phyloP scores from a whole-genome alignment of 2,797 vertebrate genomes.

The Fundulus diaphanus region DNA sequence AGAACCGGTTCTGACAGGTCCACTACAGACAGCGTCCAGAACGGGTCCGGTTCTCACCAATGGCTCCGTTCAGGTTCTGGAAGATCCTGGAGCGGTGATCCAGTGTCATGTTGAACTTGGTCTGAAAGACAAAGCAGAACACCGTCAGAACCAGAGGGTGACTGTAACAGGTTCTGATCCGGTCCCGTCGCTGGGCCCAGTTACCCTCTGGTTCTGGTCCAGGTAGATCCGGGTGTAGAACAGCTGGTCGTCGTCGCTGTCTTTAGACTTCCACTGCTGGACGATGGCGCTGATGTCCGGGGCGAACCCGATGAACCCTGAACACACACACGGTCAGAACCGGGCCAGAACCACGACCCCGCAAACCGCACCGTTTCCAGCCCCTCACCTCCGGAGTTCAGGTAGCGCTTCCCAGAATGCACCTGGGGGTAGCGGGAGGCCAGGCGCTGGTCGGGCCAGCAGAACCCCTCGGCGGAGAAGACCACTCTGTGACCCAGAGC shows the following conservation, averaged over 20 bases:
- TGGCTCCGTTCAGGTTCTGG: slow-evolving; percentile 91
- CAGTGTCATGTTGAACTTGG: slow-evolving; percentile 85
- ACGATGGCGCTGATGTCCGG: slow-evolving; percentile 79
- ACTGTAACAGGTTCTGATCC: slow-evolving; percentile 71
- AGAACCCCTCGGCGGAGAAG: slow-evolving; percentile 90
- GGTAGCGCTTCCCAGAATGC: slow-evolving; percentile 86
- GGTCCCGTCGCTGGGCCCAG: slow-evolving; percentile 77
- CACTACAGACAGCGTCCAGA: not conserved
- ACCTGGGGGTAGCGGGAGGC: slow-evolving; percentile 86
- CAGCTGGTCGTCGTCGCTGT: slow-evolving; percentile 88
- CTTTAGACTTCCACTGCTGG: slow-evolving; percentile 88
- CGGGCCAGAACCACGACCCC: not conserved
- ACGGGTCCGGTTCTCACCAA: slow-evolving; percentile 77
- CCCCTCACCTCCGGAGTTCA: slow-evolving; percentile 88
- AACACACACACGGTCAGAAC: slow-evolving; percentile 1
- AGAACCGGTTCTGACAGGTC: not conserved
- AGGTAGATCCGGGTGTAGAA: slow-evolving; percentile 91
- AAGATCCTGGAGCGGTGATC: slow-evolving; percentile 90
- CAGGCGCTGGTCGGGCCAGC: slow-evolving; percentile 90
- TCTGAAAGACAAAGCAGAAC: slow-evolving; percentile 64
- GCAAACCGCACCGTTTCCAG: not conserved
- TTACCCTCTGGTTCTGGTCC: slow-evolving; percentile 84
- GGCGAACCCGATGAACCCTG: slow-evolving; percentile 88
- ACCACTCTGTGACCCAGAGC: slow-evolving; percentile 81
- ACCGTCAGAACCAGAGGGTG: no score